Percentiles rank a stretch among this genome's conserved stretches.
phyloP scores from a whole-genome alignment of 2,888 invertebrate species.

The Meteorus colon region DNA sequence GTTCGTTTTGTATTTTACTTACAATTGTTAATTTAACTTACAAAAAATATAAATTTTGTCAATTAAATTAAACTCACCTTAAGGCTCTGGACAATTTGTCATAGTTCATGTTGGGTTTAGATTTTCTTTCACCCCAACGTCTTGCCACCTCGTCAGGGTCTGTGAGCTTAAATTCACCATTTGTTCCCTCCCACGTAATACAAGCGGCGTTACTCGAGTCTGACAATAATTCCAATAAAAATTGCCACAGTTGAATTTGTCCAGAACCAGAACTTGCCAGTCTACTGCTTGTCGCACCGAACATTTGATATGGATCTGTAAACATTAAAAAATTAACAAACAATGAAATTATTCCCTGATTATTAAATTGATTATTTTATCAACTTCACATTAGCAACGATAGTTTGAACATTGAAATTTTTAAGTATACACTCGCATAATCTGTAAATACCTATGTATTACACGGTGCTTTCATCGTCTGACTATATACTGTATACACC shows the following conservation, averaged over 20 bases:
- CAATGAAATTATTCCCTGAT: not conserved
- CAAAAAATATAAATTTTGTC: too few relatives aligned
- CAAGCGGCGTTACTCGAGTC: slow-evolving; percentile 96
- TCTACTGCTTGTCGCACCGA: slow-evolving; percentile 96
- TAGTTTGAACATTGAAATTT: not conserved
- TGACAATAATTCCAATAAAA: slow-evolving; percentile 95
- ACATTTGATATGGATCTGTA: slow-evolving; percentile 99
- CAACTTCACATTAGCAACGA: slow-evolving; percentile 26
- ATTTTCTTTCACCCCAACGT: slow-evolving; percentile 99
- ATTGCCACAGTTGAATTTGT: slow-evolving; percentile 99
- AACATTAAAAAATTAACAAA: slow-evolving; percentile 57
- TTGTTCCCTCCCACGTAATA: slow-evolving; percentile 99
- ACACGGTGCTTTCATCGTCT: slow-evolving; percentile 56
- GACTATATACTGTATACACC: slow-evolving; percentile 11
- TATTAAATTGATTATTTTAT: not conserved
- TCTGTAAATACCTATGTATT: slow-evolving; percentile 67
- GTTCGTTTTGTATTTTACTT: too few relatives aligned
- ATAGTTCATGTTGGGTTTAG: slow-evolving; percentile 99
- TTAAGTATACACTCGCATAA: slow-evolving; percentile 15
- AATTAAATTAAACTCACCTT: slow-evolving; percentile 78
- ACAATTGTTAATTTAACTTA: too few relatives aligned
- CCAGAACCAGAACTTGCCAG: slow-evolving; percentile 97
- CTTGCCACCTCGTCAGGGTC: slow-evolving; percentile 99
- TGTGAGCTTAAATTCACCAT: slow-evolving; percentile 98
- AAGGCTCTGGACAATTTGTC: slow-evolving; percentile 98